Evolutionary conservation across 2,888 invertebrate genomes (phyloP).

Genomic region (Nomada flava): DNA sequence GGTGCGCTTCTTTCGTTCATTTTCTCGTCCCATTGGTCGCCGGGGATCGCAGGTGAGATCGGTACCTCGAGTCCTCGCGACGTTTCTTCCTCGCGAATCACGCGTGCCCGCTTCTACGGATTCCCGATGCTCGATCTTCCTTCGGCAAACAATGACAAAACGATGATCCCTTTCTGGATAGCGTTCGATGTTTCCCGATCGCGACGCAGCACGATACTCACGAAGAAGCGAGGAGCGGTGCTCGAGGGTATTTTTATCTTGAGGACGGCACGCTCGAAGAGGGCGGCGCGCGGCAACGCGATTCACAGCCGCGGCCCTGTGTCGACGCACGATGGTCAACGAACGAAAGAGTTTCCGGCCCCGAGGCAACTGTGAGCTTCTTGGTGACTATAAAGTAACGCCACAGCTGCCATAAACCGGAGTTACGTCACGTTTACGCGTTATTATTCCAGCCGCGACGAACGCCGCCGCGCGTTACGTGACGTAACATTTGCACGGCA

Average conservation of each 20-base stretch:
- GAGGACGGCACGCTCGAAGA: constrained; percentile 25
- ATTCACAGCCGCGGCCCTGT: constrained; percentile 2
- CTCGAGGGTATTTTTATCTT: constrained; percentile 60
- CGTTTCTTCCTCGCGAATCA: neutral
- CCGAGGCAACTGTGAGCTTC: constrained; percentile 3
- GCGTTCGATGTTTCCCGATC: neutral
- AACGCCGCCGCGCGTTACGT: neutral
- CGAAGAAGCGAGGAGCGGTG: neutral
- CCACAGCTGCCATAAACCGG: constrained; percentile 15
- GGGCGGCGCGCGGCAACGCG: constrained; percentile 6
- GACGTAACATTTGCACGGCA: constrained; percentile 12
- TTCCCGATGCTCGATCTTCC: neutral
- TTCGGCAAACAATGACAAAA: neutral
- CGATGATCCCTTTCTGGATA: neutral
- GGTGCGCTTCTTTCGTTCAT: constrained; percentile 46
- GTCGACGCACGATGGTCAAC: constrained; percentile 44
- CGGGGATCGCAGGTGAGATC: constrained; percentile 61
- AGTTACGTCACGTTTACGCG: constrained; percentile 27
- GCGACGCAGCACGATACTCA: neutral
- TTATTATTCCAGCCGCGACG: constrained; percentile 16
- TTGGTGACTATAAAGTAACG: constrained; percentile 31
- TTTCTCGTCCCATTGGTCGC: constrained; percentile 32
- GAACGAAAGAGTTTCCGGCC: constrained; percentile 30
- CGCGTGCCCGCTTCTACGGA: neutral
- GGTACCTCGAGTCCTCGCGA: constrained; percentile 26